Evolutionary conservation across 2,888 invertebrate genomes (phyloP).

Genomic region (Eupithecia centaureata): DNA sequence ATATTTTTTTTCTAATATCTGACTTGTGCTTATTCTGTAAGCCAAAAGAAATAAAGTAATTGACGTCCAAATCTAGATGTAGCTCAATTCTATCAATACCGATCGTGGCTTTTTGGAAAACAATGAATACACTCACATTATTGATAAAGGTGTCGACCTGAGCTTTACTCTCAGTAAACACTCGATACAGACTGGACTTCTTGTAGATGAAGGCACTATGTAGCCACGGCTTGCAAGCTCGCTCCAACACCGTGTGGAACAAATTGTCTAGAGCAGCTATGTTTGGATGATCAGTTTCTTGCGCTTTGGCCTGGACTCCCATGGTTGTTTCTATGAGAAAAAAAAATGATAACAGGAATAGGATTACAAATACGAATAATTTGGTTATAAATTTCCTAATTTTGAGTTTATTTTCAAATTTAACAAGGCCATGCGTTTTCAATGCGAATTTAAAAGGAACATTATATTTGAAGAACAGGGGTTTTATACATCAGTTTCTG

Average conservation of each 20-base stretch:
- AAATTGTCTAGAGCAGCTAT: neutral
- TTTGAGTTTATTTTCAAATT: neutral
- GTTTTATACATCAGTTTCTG: no score
- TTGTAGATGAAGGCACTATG: neutral
- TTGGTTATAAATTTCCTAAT: neutral
- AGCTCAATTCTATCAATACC: neutral
- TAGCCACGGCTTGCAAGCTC: neutral
- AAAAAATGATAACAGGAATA: neutral
- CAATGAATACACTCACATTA: neutral
- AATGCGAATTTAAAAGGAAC: neutral
- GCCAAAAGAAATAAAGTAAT: no score
- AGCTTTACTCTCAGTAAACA: neutral
- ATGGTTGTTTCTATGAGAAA: neutral
- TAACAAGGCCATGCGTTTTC: neutral
- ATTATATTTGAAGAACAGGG: no score
- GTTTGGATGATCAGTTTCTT: neutral
- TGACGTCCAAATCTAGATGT: no score
- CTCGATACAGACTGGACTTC: neutral
- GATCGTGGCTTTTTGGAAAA: neutral
- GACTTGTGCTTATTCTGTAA: no score
- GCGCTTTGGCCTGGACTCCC: constrained; percentile 1
- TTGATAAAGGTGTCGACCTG: neutral
- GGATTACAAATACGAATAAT: neutral
- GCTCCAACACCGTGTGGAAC: neutral
- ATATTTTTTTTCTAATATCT: no score